phyloP scores from a whole-genome alignment of 1,140 invertebrate genomes.

The Pectinophora gossypiella region DNA sequence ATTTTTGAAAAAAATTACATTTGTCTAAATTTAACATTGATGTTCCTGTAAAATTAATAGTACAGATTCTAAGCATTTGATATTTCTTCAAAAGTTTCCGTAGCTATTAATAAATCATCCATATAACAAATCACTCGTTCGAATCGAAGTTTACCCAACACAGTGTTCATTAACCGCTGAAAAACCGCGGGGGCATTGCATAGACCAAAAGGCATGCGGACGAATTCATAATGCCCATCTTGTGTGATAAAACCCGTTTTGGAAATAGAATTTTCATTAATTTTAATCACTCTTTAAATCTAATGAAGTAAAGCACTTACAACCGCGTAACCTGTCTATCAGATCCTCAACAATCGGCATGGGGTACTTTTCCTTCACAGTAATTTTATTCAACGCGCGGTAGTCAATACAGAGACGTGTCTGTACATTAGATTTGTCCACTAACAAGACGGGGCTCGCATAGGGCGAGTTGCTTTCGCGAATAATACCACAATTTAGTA shows the following conservation, averaged over 20 bases:
- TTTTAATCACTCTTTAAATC: too few species aligned
- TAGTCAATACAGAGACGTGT: too few species aligned
- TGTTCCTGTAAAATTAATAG: slow-evolving; percentile 8
- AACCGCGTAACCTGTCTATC: too few species aligned
- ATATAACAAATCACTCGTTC: slow-evolving; percentile 16
- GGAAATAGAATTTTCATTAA: too few species aligned
- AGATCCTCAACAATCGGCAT: too few species aligned
- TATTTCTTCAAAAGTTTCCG: slow-evolving; percentile 12
- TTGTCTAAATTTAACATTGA: slow-evolving; percentile 10
- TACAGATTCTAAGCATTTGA: slow-evolving; percentile 2
- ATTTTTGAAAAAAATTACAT: slow-evolving; percentile 7
- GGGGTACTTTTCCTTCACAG: too few species aligned
- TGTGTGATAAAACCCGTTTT: slow-evolving; percentile 34
- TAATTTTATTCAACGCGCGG: too few species aligned
- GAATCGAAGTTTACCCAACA: slow-evolving; percentile 12
- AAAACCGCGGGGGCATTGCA: slow-evolving; percentile 13
- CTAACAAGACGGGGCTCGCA: too few species aligned
- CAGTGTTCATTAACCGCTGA: slow-evolving; percentile 6
- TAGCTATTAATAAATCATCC: slow-evolving; percentile 26
- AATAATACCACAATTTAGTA: too few species aligned
- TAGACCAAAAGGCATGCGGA: slow-evolving; percentile 24
- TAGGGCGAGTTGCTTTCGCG: too few species aligned
- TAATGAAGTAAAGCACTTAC: too few species aligned
- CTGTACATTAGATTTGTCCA: too few species aligned
- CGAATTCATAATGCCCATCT: slow-evolving; percentile 34